Conservation (phyloP, 92 coral and sea anemone genomes). For the Zoanthus solanderi region DNA sequence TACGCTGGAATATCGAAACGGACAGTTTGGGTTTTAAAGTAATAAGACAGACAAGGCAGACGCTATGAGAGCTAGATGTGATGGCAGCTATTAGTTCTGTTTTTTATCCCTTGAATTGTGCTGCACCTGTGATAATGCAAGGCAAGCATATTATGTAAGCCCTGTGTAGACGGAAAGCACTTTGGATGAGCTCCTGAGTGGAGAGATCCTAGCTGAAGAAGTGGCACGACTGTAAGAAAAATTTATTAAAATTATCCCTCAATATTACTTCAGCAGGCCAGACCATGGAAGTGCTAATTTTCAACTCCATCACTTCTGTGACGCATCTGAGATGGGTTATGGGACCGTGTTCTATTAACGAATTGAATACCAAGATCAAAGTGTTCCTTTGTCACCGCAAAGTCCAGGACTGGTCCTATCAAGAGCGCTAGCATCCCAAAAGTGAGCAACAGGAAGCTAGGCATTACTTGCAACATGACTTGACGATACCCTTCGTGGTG, state of each 20-base stretch:
- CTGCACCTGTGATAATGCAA: constrained; percentile 62
- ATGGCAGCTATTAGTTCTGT: constrained; percentile 18
- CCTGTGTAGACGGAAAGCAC: constrained; percentile 51
- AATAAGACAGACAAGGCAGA: constrained; percentile 51
- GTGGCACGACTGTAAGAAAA: constrained; percentile 57
- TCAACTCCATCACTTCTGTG: neutral
- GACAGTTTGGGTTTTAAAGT: constrained; percentile 67
- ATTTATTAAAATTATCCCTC: constrained; percentile 37
- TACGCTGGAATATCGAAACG: constrained; percentile 59
- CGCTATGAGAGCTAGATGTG: constrained; percentile 57
- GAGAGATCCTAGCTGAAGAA: constrained; percentile 30
- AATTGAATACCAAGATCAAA: constrained; percentile 55
- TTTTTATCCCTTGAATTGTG: constrained; percentile 67
- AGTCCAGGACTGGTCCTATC: constrained; percentile 70
- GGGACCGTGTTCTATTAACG: constrained; percentile 65
- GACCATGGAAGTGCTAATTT: constrained; percentile 42
- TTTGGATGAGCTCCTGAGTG: constrained; percentile 60
- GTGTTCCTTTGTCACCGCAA: constrained; percentile 72
- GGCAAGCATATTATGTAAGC: constrained; percentile 69
- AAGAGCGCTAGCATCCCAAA: constrained; percentile 66
- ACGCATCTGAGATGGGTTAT: neutral
- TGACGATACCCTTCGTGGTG: constrained; percentile 48
- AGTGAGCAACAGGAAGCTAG: constrained; percentile 72
- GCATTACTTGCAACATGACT: constrained; percentile 59
- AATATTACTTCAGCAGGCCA: constrained; percentile 54